A percentile compares a stretch with the other conserved stretches of the same genome.
Evolutionary conservation across 2,797 vertebrate species (phyloP).

Genomic region (Telmatherina bonti): DNA sequence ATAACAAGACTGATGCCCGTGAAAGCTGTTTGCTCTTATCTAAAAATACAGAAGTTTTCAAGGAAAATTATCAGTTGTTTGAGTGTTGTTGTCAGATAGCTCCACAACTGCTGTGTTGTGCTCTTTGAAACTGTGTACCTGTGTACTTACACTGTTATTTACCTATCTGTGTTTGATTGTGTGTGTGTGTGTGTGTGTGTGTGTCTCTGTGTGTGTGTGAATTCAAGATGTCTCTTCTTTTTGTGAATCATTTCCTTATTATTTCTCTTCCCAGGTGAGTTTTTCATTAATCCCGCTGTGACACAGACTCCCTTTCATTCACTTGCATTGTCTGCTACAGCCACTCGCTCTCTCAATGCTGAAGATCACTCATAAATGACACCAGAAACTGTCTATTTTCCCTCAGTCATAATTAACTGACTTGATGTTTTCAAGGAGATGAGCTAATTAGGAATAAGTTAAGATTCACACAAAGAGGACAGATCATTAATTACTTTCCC

Average conservation of each 20-base stretch:
- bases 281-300: constrained; percentile 75
- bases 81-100: constrained; percentile 19
- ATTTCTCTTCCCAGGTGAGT: constrained; percentile 77
- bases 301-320: constrained; percentile 74
- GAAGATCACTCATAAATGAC: constrained; percentile 74
- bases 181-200: constrained; percentile 22
- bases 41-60: constrained; percentile 33
- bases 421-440: constrained; percentile 75
- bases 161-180: constrained; percentile 18
- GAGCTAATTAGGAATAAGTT: constrained; percentile 75
- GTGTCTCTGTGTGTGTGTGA: constrained; percentile 33
- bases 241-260: constrained; percentile 73
- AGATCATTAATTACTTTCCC: constrained; percentile 76
- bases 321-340: constrained; percentile 64
- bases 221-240: constrained; percentile 31
- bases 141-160: constrained; percentile 20
- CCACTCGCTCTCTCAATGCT: constrained; percentile 54
- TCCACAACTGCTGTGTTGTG: constrained; percentile 2
- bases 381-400: constrained; percentile 69
- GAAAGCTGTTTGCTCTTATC: constrained; percentile 7
- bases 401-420: constrained; percentile 74
- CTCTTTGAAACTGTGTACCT: constrained; percentile 4
- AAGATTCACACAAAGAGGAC: constrained; percentile 69
- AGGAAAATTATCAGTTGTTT: constrained; percentile 26
- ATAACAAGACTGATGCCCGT: neutral